Evolutionary conservation across 2,888 invertebrate genomes (phyloP).

Genomic region (Tanytarsus gracilentus): DNA sequence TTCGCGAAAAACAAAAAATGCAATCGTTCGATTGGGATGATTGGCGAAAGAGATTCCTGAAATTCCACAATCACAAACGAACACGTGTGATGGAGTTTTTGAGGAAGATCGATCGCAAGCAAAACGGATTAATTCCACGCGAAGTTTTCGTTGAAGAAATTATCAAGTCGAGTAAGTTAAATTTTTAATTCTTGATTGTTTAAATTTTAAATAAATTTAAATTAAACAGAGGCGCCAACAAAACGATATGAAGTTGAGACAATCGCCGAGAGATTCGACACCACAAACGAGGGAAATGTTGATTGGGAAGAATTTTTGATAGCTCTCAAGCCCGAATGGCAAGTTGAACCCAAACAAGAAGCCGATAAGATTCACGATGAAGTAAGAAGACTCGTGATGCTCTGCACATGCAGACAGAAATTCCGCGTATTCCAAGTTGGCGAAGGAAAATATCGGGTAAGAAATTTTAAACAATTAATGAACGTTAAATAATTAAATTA

Average conservation of each 20-base stretch:
- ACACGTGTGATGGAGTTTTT: conserved; percentile 95
- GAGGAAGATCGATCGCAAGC: conserved; percentile 97
- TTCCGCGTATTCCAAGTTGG: conserved; percentile 99
- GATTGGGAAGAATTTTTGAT: conserved; percentile 99
- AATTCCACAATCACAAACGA: conserved; percentile 99
- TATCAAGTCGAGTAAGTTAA: conserved; percentile 79
- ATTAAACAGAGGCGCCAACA: conserved; percentile 84
- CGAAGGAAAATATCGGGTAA: conserved; percentile 97
- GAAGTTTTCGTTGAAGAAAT: conserved; percentile 98
- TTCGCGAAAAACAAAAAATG: conserved; percentile 88
- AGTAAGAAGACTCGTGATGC: conserved; percentile 89
- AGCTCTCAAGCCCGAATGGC: conserved; percentile 90
- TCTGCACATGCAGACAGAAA: conserved; percentile 95
- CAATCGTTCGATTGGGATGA: conserved; percentile 99
- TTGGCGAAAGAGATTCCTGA: conserved; percentile 96
- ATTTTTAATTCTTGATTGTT: conserved; percentile 7
- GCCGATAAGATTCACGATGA: conserved; percentile 97
- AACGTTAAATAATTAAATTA: conserved; percentile 4
- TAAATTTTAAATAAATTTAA: background rate
- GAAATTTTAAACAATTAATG: conserved; percentile 38
- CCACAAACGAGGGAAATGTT: conserved; percentile 87
- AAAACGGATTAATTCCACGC: conserved; percentile 90
- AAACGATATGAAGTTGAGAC: conserved; percentile 96
- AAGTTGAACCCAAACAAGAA: conserved; percentile 77
- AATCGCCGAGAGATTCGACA: conserved; percentile 95